A percentile compares a stretch with the other conserved stretches of the same genome.
These are phyloP conservation scores for Caretta caretta DNA, from an alignment of 2,113 vertebrate genomes.

Conservation along the genomic window DNA sequence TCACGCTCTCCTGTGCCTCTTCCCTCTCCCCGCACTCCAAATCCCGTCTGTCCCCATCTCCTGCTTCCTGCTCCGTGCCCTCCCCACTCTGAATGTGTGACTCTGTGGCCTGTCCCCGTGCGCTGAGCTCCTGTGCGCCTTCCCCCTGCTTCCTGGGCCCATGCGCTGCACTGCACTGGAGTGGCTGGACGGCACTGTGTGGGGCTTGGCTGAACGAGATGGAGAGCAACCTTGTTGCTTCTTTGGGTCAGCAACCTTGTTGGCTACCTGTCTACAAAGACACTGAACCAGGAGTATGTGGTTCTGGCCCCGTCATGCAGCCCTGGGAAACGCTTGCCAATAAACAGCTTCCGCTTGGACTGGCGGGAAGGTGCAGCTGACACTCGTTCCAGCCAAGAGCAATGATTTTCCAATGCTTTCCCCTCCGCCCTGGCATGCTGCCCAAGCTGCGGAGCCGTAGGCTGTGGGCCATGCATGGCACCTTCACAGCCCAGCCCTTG, in stretches of 20 bases:
- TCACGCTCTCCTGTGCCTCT: neutral
- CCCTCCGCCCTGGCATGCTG: neutral
- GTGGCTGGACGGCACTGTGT: neutral
- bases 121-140: neutral
- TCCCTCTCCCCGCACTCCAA: neutral
- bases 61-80: neutral
- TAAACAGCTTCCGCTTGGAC: neutral
- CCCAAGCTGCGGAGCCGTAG: accelerated
- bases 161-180: too few species aligned
- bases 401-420: neutral
- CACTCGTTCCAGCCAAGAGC: neutral
- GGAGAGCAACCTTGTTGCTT: neutral
- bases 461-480: neutral
- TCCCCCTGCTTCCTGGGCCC: neutral
- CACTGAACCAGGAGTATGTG: neutral
- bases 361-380: neutral
- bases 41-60: neutral
- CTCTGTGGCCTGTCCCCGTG: neutral
- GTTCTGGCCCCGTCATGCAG: neutral
- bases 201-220: neutral
- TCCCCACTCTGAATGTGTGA: neutral
- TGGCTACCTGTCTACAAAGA: neutral
- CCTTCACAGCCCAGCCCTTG: neutral
- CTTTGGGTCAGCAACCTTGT: neutral
- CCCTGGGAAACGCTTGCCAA: neutral